Base-by-base conservation (phyloP, 1,140 invertebrate species). In the Gryon sp. region DNA sequence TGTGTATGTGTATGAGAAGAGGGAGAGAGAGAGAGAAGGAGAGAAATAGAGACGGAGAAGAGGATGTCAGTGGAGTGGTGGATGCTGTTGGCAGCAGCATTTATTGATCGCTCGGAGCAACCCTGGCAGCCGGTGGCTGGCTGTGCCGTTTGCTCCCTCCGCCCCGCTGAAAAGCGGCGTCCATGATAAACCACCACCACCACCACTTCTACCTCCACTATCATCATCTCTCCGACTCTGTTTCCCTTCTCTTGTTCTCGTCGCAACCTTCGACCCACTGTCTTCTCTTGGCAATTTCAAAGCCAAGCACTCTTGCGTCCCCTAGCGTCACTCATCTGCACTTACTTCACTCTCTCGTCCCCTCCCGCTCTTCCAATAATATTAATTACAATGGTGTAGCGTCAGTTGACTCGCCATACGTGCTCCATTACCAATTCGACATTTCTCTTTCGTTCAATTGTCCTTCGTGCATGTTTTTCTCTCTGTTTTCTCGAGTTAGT, bases 41-140 rank as follows among this genome's bases (percentile, higher is more conserved):
- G n/a, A n/a, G n/a, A n/a, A n/a, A n/a, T n/a, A n/a, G n/a, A 46
- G 59, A 69, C 69, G 53, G 63, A 22, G 69, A 66, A 80, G 76
- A 16, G n/a, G 16, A n/a, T n/a, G n/a, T n/a, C 76, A 79, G 81
- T 1, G 1, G 79, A 75, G 76, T 65, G 60, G 84, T 81, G 82
- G 86, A 82, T 83, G 84, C 83, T 83, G 68, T 63, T 73, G 84
- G 84, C 81, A 82, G 84, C 80, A 82, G 84, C 85, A 80, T 85
- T 85, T 86, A 86, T 86, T 87, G 86, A 86, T 87, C 86, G 85
- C 81, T 83, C 53, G 74, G 50, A 85, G 84, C 83, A 83, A 85
- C 81, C 84, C 83, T 82, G 82, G 78, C 78, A 80, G 76, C 80
- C 70, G 40, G 38, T 41, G 50, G 38, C 60, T 65, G 55, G 50